A percentile compares a stretch with the other conserved stretches of the same genome.
phyloP scores from a whole-genome alignment of 2,797 vertebrate species.

The Diplodus sargus region DNA sequence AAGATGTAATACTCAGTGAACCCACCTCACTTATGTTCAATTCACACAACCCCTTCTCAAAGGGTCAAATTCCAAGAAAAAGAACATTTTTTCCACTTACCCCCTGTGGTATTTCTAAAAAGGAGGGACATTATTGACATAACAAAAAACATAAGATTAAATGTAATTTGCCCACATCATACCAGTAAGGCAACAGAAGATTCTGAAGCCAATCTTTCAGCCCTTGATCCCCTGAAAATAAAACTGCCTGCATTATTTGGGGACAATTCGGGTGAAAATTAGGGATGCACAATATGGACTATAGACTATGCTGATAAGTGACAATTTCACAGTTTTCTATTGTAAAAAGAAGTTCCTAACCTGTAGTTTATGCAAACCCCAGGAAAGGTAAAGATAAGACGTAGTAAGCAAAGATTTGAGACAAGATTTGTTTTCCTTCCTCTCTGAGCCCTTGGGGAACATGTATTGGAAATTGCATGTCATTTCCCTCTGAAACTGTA shows the following conservation, averaged over 20 bases:
- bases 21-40: background rate
- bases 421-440: no score
- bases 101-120: background rate
- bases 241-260: background rate
- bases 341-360: no score
- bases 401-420: no score
- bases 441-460: no score
- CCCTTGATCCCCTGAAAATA: background rate
- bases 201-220: background rate
- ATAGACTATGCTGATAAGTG: no score
- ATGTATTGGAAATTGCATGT: no score
- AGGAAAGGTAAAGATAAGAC: no score
- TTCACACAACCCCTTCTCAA: conserved; percentile 25
- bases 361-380: no score
- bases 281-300: no score
- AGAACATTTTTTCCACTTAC: background rate
- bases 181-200: background rate
- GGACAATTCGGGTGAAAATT: background rate
- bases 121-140: background rate
- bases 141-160: background rate
- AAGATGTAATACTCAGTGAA: background rate
- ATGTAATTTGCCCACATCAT: background rate
- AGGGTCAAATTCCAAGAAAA: conserved; percentile 25
- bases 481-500: no score
- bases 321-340: no score